phyloP scores from a whole-genome alignment of 2,113 vertebrate species.

The Otis tarda region DNA sequence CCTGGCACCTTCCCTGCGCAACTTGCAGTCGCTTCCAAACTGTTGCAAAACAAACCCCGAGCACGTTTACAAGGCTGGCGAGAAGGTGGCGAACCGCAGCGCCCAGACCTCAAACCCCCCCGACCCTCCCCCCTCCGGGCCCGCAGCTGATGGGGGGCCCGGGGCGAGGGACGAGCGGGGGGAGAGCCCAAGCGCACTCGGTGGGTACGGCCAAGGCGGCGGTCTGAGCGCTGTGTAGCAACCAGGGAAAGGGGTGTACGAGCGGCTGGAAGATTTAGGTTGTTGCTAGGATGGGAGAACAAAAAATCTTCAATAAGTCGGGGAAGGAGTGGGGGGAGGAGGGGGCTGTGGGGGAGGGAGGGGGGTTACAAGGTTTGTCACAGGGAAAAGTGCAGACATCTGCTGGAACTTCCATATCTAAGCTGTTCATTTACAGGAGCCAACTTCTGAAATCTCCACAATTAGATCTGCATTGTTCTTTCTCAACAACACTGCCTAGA shows the following conservation, averaged over 20 bases:
- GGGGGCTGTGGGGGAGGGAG: constrained; percentile 36
- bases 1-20: neutral
- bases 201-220: constrained; percentile 43
- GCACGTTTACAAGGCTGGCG: neutral
- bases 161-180: neutral
- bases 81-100: neutral
- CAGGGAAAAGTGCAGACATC: constrained; percentile 74
- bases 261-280: constrained; percentile 74
- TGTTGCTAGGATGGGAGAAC: constrained; percentile 79
- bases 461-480: constrained; percentile 87
- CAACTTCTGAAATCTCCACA: constrained; percentile 87
- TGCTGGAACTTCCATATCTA: constrained; percentile 79
- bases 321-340: constrained; percentile 34
- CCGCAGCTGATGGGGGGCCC: neutral
- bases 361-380: constrained; percentile 56
- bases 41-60: neutral
- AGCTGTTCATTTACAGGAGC: constrained; percentile 85
- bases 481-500: constrained; percentile 79
- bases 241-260: constrained; percentile 65
- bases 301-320: constrained; percentile 68
- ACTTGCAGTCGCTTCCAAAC: neutral
- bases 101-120: neutral
- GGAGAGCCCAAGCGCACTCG: neutral
- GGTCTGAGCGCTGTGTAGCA: constrained; percentile 55
- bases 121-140: neutral